Evolutionary conservation across 2,888 invertebrate species (phyloP).

Genomic region (Polydrusus tereticollis): DNA sequence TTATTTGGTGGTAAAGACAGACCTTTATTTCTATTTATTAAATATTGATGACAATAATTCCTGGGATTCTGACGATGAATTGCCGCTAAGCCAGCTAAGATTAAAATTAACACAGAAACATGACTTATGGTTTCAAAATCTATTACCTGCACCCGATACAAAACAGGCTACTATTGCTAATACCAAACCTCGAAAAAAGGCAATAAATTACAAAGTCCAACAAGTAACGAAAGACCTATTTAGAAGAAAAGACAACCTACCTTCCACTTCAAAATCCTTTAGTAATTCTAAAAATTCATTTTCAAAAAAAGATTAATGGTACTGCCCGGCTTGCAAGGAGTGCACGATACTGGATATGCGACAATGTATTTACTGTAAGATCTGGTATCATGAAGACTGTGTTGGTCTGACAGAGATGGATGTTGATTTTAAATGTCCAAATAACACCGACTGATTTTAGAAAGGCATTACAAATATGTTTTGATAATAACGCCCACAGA

Average conservation of each 20-base stretch:
- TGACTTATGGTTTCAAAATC: background rate
- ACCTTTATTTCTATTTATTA: no score
- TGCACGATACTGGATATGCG: background rate
- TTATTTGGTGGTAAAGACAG: no score
- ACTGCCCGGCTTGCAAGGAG: background rate
- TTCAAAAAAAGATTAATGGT: no score
- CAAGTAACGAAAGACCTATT: background rate
- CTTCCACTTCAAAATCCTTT: background rate
- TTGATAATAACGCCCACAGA: no score
- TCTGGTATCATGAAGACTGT: no score
- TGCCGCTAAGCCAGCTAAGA: no score
- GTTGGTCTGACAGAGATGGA: no score
- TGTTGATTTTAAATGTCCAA: no score
- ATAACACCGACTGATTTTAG: background rate
- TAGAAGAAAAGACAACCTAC: background rate
- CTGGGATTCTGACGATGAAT: no score
- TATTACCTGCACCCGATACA: background rate
- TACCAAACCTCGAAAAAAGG: background rate
- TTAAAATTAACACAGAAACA: background rate
- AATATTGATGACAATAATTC: no score
- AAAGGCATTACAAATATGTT: no score
- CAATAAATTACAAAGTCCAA: background rate
- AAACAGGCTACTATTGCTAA: background rate
- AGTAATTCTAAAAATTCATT: background rate
- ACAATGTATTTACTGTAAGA: background rate